Evolutionary conservation across 1,140 invertebrate species (phyloP).

Genomic region (Bombus vancouverensis): DNA sequence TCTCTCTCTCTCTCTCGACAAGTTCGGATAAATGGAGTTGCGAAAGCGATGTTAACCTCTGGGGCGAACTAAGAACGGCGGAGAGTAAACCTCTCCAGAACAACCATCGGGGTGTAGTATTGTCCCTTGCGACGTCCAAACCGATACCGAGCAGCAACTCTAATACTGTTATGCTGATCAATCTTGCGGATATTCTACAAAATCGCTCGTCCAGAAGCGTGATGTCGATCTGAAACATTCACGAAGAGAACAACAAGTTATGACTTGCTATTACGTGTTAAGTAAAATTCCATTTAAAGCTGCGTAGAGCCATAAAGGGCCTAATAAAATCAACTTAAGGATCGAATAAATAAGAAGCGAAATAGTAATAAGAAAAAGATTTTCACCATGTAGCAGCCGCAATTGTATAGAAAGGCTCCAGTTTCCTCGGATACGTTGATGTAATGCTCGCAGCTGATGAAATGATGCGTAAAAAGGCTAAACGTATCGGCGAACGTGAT

Average conservation of each 20-base stretch:
- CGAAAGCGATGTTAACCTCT: background rate
- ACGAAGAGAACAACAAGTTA: background rate
- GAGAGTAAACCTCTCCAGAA: constrained; percentile 51
- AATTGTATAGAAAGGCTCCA: constrained; percentile 43
- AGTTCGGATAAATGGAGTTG: too few relatives aligned
- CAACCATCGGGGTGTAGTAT: constrained; percentile 26
- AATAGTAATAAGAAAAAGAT: background rate
- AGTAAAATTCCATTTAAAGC: too few relatives aligned
- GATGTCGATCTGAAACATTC: constrained; percentile 66
- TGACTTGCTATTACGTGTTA: too few relatives aligned
- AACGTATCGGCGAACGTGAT: constrained; percentile 67
- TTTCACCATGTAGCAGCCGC: constrained; percentile 66
- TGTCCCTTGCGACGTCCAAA: background rate
- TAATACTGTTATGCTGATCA: constrained; percentile 41
- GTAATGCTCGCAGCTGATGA: constrained; percentile 24
- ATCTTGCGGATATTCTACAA: constrained; percentile 12
- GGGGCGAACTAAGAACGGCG: rapidly evolving
- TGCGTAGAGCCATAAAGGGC: too few relatives aligned
- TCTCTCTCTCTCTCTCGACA: too few relatives aligned
- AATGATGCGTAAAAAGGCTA: constrained; percentile 53
- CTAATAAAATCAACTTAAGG: too few relatives aligned
- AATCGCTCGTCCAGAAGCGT: constrained; percentile 62
- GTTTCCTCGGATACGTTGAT: background rate
- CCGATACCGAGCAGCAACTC: constrained; percentile 55
- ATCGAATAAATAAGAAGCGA: background rate